Evolutionary conservation across 2,113 vertebrate genomes (phyloP).

Genomic region (Boulengeromyrus knoepffleri): DNA sequence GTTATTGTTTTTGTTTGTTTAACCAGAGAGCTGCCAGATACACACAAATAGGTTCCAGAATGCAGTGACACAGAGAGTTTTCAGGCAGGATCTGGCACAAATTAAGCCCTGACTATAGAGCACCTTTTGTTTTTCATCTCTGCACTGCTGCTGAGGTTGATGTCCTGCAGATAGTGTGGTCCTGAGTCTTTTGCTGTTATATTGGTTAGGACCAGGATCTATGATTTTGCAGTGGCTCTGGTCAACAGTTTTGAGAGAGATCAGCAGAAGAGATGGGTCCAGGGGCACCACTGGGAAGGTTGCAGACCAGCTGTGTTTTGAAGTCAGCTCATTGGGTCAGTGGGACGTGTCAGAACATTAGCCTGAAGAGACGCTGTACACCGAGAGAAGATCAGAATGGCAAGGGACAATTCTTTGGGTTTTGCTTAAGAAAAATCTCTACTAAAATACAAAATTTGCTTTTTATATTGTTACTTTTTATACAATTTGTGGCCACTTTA

Average conservation of each 20-base stretch:
- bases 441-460: not conserved
- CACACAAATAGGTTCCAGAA: too few species aligned
- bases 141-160: not conserved
- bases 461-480: not conserved
- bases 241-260: not conserved
- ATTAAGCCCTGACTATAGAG: not conserved
- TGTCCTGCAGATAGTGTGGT: not conserved
- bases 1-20: too few species aligned
- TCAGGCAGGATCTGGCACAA: not conserved
- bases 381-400: not conserved
- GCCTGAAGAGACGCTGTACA: not conserved
- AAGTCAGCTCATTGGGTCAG: not conserved
- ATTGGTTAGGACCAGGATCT: not conserved
- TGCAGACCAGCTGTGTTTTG: not conserved
- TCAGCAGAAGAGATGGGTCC: not conserved
- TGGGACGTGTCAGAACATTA: not conserved
- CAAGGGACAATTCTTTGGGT: not conserved
- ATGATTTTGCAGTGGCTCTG: not conserved
- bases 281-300: not conserved
- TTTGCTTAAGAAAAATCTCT: not conserved
- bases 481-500: not conserved
- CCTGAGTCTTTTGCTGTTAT: not conserved
- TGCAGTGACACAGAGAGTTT: not conserved
- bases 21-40: too few species aligned
- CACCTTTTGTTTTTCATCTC: too few species aligned